Conservation (phyloP, 2,888 invertebrate species). For the Amiota minor region DNA sequence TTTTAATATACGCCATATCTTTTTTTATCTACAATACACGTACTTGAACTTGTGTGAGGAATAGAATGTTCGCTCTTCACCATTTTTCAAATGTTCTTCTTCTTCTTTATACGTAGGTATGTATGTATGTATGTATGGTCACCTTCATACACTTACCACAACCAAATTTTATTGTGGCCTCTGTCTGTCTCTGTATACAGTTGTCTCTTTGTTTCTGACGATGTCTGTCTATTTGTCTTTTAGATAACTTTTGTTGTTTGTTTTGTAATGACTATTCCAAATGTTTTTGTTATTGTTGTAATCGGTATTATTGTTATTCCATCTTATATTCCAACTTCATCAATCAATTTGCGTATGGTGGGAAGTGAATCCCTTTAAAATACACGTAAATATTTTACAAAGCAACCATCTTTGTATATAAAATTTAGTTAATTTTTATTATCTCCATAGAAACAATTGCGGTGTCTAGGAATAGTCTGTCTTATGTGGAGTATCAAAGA, state of each 20-base stretch:
- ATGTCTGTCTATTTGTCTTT: conserved; percentile 49
- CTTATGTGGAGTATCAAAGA: too few species aligned
- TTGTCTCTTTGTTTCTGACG: conserved; percentile 58
- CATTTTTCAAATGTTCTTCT: not conserved
- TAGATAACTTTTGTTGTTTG: not conserved
- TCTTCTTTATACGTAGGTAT: conserved; percentile 36
- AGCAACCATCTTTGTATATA: too few species aligned
- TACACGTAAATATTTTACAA: too few species aligned
- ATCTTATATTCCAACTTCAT: conserved; percentile 54
- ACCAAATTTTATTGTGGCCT: conserved; percentile 36
- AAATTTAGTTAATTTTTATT: too few species aligned
- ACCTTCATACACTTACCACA: conserved; percentile 55
- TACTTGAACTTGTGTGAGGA: not conserved
- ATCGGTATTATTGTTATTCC: conserved; percentile 54
- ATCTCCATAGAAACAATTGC: too few species aligned
- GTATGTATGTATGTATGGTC: conserved; percentile 56
- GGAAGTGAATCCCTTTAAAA: too few species aligned
- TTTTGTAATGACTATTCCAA: not conserved
- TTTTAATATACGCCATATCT: conserved; percentile 63
- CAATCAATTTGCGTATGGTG: too few species aligned
- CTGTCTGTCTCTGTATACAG: conserved; percentile 21
- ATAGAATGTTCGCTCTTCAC: not conserved
- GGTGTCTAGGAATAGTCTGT: too few species aligned
- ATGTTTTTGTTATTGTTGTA: conserved; percentile 43
- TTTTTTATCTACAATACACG: conserved; percentile 36